Conservation (phyloP, 2,113 vertebrate genomes). For the Redunca redunca region DNA sequence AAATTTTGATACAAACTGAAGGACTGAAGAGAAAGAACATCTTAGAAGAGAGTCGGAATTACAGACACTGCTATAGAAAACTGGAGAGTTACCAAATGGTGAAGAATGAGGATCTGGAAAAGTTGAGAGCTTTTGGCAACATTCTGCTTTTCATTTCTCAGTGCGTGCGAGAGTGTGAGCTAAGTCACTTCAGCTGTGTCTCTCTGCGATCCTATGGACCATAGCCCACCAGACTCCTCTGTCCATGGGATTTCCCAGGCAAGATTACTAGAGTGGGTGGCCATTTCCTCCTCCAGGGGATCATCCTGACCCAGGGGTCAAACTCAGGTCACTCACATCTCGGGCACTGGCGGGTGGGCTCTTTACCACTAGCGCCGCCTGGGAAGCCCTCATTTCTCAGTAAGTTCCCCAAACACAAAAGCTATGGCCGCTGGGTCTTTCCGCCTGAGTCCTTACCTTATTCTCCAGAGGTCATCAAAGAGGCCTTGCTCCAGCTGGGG, state of each 20-base stretch:
- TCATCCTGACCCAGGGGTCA: not conserved
- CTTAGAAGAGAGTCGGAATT: not conserved
- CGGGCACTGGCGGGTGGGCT: not conserved
- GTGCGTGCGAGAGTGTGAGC: no score
- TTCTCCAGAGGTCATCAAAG: constrained; percentile 98
- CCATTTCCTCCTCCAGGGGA: not conserved
- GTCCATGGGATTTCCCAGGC: not conserved
- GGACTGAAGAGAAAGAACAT: not conserved
- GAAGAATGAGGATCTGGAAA: not conserved
- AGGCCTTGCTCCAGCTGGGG: constrained; percentile 98
- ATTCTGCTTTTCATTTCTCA: not conserved
- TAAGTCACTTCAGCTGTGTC: not conserved
- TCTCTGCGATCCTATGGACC: not conserved
- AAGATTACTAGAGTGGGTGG: not conserved
- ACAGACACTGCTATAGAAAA: not conserved
- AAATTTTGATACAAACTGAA: not conserved
- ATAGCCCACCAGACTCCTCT: not conserved
- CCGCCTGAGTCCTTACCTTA: constrained; percentile 81
- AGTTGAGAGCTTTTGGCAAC: not conserved
- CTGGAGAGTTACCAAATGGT: not conserved
- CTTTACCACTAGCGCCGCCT: not conserved
- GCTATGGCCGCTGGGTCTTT: not conserved
- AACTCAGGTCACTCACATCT: not conserved
- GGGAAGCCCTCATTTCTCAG: not conserved
- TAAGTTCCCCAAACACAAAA: not conserved